Evolutionary conservation across 2,797 vertebrate genomes (phyloP).

Genomic region (Acrocephalus scirpaceus): DNA sequence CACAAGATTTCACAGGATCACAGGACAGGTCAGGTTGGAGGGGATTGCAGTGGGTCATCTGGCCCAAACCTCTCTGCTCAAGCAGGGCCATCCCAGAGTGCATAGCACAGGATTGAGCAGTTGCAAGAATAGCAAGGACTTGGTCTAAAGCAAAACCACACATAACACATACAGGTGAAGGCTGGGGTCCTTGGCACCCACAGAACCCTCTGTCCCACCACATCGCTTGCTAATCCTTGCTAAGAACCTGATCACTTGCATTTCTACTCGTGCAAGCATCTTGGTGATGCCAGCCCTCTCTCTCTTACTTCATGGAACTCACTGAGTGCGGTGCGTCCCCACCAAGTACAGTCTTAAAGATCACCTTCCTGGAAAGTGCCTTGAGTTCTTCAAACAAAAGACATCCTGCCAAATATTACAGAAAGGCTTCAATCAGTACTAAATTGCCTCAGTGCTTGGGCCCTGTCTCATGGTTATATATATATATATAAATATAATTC

Average conservation of each 20-base stretch:
- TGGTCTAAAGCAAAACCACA: neutral
- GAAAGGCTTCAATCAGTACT: neutral
- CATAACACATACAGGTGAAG: accelerated
- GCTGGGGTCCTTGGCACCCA: neutral
- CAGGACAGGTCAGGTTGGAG: neutral
- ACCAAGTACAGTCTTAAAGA: neutral
- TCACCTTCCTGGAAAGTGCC: neutral
- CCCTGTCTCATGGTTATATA: neutral
- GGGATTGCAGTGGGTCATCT: too few species aligned
- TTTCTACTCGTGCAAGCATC: neutral
- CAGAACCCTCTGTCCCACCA: neutral
- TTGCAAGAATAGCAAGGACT: neutral
- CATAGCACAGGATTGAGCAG: neutral
- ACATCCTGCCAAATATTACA: neutral
- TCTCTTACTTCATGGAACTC: neutral
- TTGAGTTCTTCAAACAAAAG: neutral
- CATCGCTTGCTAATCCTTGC: neutral
- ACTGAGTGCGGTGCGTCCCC: neutral
- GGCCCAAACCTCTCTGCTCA: neutral
- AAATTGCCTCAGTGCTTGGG: neutral
- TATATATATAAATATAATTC: neutral
- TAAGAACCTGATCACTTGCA: neutral
- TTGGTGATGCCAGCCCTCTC: neutral
- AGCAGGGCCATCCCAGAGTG: neutral
- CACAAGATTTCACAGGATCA: neutral